Evolutionary conservation across 2,888 invertebrate species (phyloP).

Genomic region (Melanostoma mellinum): DNA sequence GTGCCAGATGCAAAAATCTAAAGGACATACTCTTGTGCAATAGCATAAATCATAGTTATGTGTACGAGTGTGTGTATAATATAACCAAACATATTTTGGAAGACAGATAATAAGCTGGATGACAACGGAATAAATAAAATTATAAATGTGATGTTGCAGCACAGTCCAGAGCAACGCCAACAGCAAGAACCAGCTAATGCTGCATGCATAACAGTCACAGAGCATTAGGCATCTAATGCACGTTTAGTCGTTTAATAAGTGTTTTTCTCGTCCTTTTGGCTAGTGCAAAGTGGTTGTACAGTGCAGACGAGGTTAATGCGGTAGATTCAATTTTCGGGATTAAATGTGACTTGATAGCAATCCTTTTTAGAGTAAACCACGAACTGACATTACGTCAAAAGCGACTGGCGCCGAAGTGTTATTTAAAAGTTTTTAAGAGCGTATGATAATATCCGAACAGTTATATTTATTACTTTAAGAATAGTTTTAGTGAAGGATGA

Average conservation of each 20-base stretch:
- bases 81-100: slow-evolving; percentile 23
- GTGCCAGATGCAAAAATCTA: slow-evolving; percentile 66
- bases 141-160: slow-evolving; percentile 70
- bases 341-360: slow-evolving; percentile 1
- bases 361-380: slow-evolving; percentile 6
- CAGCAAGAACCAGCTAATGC: slow-evolving; percentile 46
- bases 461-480: no score
- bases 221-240: slow-evolving; percentile 71
- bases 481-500: no score
- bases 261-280: slow-evolving; percentile 26
- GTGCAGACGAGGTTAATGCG: slow-evolving; percentile 45
- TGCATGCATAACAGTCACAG: slow-evolving; percentile 69
- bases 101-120: slow-evolving; percentile 68
- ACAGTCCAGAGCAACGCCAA: slow-evolving; percentile 4
- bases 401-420: no score
- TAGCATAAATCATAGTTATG: neutral
- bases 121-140: slow-evolving; percentile 70
- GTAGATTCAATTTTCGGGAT: slow-evolving; percentile 33
- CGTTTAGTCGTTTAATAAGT: slow-evolving; percentile 72
- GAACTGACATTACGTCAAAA: no score
- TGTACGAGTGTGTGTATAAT: neutral
- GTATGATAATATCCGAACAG: no score
- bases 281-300: slow-evolving; percentile 25
- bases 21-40: slow-evolving; percentile 25
- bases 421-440: no score